Evolutionary conservation across 2,113 vertebrate genomes (phyloP).

Genomic region (mouse (Mus musculus)): GRCm39 chr6:80949501-80950000

Average conservation of each 20-base stretch:
- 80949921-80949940: background rate
- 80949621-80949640: background rate
- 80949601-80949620: background rate
- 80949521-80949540: background rate
- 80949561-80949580: background rate
- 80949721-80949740: background rate
- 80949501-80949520: background rate
- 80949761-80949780: background rate
- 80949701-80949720: background rate
- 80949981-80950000: background rate
- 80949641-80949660: background rate
- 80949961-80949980: background rate
- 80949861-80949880: background rate
- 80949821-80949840: background rate
- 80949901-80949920: background rate
- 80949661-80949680: background rate
- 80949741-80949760: background rate
- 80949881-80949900: background rate
- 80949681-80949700: background rate
- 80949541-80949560: background rate
- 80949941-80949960: background rate
- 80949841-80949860: background rate
- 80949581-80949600: background rate
- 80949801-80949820: background rate
- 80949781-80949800: too few relatives aligned